These are phyloP conservation scores for Mystacornis crossleyi DNA, from an alignment of 2,113 vertebrate species.

Conservation along the genomic window DNA sequence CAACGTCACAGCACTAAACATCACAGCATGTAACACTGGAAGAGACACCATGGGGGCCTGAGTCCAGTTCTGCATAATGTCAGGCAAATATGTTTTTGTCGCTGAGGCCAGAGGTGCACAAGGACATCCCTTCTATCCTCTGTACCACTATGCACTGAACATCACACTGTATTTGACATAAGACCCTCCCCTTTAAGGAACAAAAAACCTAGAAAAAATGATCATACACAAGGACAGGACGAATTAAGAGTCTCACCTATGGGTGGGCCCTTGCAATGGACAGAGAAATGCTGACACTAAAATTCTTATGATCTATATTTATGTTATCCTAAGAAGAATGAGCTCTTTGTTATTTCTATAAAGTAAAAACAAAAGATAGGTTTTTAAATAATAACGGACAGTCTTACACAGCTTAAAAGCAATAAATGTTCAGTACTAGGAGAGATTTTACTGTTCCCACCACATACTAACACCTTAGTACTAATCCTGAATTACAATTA, in stretches of 20 bases:
- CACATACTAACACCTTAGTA: not conserved
- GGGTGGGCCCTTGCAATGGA: not conserved
- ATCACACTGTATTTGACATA: not conserved
- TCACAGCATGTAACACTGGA: not conserved
- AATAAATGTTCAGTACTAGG: not conserved
- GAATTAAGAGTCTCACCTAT: not conserved
- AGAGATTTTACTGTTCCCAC: not conserved
- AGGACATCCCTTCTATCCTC: not conserved
- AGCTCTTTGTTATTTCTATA: not conserved
- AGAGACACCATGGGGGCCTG: not conserved
- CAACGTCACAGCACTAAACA: not conserved
- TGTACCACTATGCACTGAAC: not conserved
- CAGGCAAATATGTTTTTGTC: not conserved
- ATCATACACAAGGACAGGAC: not conserved
- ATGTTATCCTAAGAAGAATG: not conserved
- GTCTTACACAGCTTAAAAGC: not conserved
- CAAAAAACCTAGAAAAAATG: not conserved
- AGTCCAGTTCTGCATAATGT: not conserved
- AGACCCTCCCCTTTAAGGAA: not conserved
- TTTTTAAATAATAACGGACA: not conserved
- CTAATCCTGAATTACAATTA: not conserved
- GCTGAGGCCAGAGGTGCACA: not conserved
- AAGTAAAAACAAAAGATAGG: not conserved
- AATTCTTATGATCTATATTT: not conserved
- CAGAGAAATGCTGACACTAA: not conserved